phyloP scores from a whole-genome alignment of 2,113 vertebrate genomes.

The Alligator sinensis region DNA sequence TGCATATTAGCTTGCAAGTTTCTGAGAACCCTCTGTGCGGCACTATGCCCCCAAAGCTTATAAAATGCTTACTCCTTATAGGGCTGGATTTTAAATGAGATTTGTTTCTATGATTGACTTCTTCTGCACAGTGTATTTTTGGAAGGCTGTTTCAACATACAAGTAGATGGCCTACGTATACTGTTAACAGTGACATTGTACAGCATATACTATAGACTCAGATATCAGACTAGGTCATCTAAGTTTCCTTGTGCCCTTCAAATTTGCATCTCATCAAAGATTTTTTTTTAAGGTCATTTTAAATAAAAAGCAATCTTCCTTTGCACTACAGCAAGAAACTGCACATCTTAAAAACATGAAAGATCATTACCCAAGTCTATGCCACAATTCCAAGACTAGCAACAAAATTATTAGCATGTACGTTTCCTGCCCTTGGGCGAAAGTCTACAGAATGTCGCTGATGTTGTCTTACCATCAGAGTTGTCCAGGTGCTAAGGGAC shows the following conservation, averaged over 20 bases:
- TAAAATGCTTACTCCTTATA: background rate
- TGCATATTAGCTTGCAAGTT: background rate
- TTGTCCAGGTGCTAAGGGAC: too few relatives aligned
- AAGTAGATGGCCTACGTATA: too few relatives aligned
- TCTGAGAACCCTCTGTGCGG: background rate
- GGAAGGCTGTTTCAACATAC: background rate
- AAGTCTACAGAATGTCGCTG: background rate
- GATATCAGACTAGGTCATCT: too few relatives aligned
- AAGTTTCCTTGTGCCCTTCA: too few relatives aligned
- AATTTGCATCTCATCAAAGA: background rate
- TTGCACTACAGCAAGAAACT: background rate
- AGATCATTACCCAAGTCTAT: background rate
- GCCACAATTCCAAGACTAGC: background rate
- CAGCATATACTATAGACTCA: too few relatives aligned
- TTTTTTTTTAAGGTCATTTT: background rate
- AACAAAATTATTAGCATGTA: background rate
- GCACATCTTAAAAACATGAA: background rate
- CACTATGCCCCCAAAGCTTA: background rate
- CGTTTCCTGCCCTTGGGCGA: background rate
- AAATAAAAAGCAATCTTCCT: background rate
- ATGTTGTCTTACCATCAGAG: too few relatives aligned
- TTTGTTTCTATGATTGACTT: background rate
- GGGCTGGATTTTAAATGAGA: background rate
- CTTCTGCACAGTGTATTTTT: accelerated
- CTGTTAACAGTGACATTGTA: too few relatives aligned